Base-by-base conservation (phyloP, 2,888 invertebrate genomes). In the Augochlorella aurata region DNA sequence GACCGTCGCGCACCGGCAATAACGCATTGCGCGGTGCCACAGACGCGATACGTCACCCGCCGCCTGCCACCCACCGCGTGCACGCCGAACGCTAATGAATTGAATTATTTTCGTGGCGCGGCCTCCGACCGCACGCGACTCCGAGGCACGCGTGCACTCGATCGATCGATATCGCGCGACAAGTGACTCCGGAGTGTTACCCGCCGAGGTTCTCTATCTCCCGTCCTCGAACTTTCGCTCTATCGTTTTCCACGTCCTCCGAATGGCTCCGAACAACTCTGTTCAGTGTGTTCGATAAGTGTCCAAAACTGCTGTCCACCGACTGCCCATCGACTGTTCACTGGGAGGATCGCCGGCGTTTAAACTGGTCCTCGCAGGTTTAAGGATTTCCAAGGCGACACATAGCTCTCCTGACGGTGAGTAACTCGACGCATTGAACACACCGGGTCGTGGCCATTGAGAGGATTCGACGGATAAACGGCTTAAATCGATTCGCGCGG, bases 161-260 rank as follows among this genome's bases (percentile, higher is more conserved):
- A 84, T 85, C 85, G 85, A 85, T 85, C 84, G 79, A 77, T 75
- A 80, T 82, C 85, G 49, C 63, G 78, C 78, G 80, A 76, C 85
- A 79, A 79, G 85, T 85, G 82, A 82, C 77, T 77, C 74, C 21
- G 38, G 73, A 65, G 85, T 81, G 81, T 66, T 76, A 77, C 49
- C 77, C 78, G 79, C 72, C 61, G 69, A 47, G 75, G 52, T 18
- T 54, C 29, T 45, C 49, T 24, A 21, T 50, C 50, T 29, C 10
- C 24, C 4, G 29, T 18, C 2, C 9, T 38, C 29, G 29, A 29
- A 29, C 18, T 63, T 29, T 38, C 29, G 29, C 61, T 16, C 21
- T 16, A 5, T 21, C 24, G 7, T 16, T 8, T 7, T 29, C 61
- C 8, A 24, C 29, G 8, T 16, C 61, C 29, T 14, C 24, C 24